phyloP scores from a whole-genome alignment of 1,140 invertebrate species.

The Cephus cinctus region DNA sequence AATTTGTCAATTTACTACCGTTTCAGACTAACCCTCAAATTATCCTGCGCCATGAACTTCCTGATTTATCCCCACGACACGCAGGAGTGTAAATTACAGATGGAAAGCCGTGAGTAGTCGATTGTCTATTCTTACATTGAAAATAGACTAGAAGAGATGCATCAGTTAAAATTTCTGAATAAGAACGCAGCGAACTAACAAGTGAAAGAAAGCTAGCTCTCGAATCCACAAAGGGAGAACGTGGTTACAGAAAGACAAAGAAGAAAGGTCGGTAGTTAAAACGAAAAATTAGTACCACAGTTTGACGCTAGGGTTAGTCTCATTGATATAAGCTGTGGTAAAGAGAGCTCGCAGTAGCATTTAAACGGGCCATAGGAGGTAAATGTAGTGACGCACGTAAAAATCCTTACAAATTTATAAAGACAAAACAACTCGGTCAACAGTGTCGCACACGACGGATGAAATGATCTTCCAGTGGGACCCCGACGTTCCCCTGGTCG shows the following conservation, averaged over 20 bases:
- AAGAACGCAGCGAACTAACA: too few relatives aligned
- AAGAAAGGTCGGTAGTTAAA: not conserved
- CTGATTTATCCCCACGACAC: conserved; percentile 89
- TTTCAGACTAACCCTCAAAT: conserved; percentile 71
- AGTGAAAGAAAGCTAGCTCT: too few relatives aligned
- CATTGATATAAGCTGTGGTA: too few relatives aligned
- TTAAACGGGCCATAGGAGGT: not conserved
- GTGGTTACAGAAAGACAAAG: not conserved
- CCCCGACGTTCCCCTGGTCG: conserved; percentile 81
- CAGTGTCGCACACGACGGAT: conserved; percentile 88
- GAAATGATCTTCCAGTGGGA: conserved; percentile 91
- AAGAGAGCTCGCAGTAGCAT: too few relatives aligned
- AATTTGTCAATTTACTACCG: conserved; percentile 5
- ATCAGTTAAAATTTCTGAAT: too few relatives aligned
- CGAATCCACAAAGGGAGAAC: not conserved
- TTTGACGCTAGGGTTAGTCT: too few relatives aligned
- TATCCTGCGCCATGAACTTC: conserved; percentile 91
- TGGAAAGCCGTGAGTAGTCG: conserved; percentile 82
- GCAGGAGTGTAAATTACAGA: conserved; percentile 87
- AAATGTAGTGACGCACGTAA: not conserved
- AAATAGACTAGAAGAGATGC: conserved; percentile 8
- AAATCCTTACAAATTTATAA: not conserved
- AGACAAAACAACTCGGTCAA: conserved; percentile 35
- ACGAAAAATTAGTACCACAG: not conserved
- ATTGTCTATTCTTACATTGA: conserved; percentile 3